These are phyloP conservation scores for Hydrotaea cyrtoneurina DNA, from an alignment of 2,888 invertebrate genomes.

Conservation along the genomic window DNA sequence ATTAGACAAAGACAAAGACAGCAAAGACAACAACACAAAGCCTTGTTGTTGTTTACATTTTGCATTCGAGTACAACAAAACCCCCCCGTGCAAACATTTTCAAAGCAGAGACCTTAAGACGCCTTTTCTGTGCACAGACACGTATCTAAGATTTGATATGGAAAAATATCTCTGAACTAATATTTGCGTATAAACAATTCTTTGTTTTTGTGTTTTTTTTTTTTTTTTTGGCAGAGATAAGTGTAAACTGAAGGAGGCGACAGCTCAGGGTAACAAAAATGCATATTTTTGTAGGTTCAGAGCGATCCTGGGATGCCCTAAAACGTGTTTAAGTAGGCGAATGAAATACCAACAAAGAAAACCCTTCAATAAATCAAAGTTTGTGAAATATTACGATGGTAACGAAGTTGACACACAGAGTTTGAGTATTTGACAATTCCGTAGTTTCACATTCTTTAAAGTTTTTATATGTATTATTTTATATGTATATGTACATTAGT, in stretches of 20 bases:
- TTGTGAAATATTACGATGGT: no score
- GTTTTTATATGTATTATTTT: no score
- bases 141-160: conserved; percentile 27
- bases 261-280: neutral
- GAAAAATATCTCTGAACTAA: conserved; percentile 31
- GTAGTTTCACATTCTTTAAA: no score
- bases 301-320: neutral
- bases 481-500: no score
- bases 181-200: conserved; percentile 19
- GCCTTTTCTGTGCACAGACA: conserved; percentile 41
- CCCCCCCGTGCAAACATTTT: neutral
- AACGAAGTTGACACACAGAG: no score
- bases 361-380: neutral
- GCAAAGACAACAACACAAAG: conserved; percentile 8
- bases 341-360: neutral
- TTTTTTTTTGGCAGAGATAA: neutral
- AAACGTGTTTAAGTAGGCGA: conserved; percentile 10
- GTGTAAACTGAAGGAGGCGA: neutral
- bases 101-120: conserved; percentile 42
- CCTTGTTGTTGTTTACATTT: neutral
- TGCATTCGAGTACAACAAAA: neutral
- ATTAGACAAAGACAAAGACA: neutral
- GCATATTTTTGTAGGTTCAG: neutral
- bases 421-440: no score
- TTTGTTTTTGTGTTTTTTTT: no score